Evolutionary conservation across 2,888 invertebrate species (phyloP).

Genomic region (Callimorpha dominula): DNA sequence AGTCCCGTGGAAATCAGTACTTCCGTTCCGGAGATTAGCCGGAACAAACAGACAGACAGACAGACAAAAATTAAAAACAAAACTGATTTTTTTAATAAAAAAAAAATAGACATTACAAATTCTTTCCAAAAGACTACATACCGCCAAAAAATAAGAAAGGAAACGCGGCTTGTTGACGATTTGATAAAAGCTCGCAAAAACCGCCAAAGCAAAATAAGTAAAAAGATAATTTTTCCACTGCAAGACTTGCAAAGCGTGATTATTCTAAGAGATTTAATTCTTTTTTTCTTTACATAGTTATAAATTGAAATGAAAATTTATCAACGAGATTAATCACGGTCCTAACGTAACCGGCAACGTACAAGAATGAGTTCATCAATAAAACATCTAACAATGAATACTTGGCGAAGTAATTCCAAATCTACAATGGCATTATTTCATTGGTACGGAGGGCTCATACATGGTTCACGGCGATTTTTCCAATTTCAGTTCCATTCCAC

Average conservation of each 20-base stretch:
- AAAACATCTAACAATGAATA: neutral
- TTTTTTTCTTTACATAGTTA: neutral
- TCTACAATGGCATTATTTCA: conserved; percentile 44
- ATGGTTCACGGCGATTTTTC: conserved; percentile 73
- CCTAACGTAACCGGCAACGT: neutral
- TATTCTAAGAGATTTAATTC: neutral
- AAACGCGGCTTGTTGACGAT: neutral
- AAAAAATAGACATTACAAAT: too few relatives aligned
- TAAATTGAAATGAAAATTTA: neutral
- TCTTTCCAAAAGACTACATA: too few relatives aligned
- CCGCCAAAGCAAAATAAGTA: neutral
- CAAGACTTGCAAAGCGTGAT: neutral
- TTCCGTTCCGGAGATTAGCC: too few relatives aligned
- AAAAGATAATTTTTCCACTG: neutral
- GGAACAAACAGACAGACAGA: too few relatives aligned
- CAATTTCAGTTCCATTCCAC: conserved; percentile 78
- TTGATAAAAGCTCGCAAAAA: neutral
- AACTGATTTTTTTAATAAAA: too few relatives aligned
- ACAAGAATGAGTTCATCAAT: neutral
- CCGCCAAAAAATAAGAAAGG: too few relatives aligned
- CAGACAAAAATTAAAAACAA: too few relatives aligned
- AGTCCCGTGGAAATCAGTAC: too few relatives aligned
- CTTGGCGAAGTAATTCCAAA: conserved; percentile 3
- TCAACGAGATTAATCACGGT: neutral
- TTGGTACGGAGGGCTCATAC: conserved; percentile 50